Base-by-base conservation (phyloP, 2,113 vertebrate species). In the Nipponia nippon region DNA sequence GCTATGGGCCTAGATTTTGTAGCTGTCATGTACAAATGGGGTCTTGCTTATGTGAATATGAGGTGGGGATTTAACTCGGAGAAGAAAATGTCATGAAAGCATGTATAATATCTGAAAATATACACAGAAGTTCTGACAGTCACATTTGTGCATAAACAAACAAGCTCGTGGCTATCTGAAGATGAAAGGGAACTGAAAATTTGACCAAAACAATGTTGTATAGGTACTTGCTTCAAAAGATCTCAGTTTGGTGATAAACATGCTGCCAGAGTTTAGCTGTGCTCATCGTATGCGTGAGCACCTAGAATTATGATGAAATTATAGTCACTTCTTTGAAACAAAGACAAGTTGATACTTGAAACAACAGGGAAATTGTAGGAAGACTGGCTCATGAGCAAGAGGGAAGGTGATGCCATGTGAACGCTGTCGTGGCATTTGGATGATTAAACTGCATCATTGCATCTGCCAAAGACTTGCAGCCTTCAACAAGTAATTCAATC, bases 291-390 rank as follows among this genome's bases (percentile, higher is more conserved):
- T 7, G 9, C 5, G 4, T 65, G 34, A 88, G 84, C 76, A 77
- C 44, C 27, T 95, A 38, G 46, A 91, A 66, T 65, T 71, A n/a
- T 32, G 40, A 61, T 79, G 81, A 83, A 91, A 69, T 49, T 69
- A 25, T 1, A 89, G 36, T 69, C 22, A n/a, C 29, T 83, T 87
- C 22, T 87, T 85, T 59, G 92, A 79, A 93, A 91, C 61, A 80
- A 90, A 55, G 81, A 72, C 83, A 83, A 87, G 87, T 36, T 84
- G 36, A 4, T 85, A 46, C 81, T 56, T 92, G 89, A 87, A 94
- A 80, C 46, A 59, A 20, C 27, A n/a, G 34, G 67, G 49, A 69
- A 87, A 34, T 67, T 87, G 77, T 72, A 56, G 61, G 44, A 81
- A 69, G 46, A 44, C 26, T 34, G 38, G 59, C 59, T 38, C 0